Percentiles rank a stretch among this genome's conserved stretches.
Evolutionary conservation across 2,113 vertebrate genomes (phyloP).

Genomic region (Sylvilagus bachmani): DNA sequence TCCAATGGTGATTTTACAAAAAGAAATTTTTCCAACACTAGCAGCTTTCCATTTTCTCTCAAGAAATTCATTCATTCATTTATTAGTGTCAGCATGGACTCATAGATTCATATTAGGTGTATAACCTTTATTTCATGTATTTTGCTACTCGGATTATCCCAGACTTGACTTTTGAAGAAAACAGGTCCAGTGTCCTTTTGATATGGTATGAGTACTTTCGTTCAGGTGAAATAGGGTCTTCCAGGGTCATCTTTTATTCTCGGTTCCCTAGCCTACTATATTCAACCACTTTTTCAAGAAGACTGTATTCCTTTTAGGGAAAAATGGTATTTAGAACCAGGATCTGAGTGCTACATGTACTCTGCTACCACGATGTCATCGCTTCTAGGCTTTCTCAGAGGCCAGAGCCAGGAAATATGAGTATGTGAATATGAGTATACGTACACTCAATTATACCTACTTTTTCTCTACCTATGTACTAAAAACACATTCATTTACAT

Average conservation of each 20-base stretch:
- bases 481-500: neutral
- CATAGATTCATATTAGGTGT: neutral
- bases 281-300: neutral
- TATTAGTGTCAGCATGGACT: neutral
- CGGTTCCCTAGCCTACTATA: neutral
- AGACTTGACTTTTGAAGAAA: neutral
- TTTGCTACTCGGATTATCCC: neutral
- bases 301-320: neutral
- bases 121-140: neutral
- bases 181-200: neutral
- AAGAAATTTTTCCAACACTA: neutral
- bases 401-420: neutral
- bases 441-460: neutral
- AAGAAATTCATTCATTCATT: neutral
- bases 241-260: neutral
- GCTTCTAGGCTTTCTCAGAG: neutral
- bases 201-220: neutral
- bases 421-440: neutral
- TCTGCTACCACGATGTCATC: neutral
- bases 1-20: neutral
- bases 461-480: neutral
- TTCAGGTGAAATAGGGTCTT: neutral
- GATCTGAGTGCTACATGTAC: neutral
- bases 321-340: slow-evolving; percentile 1
- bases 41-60: neutral